A percentile compares a stretch with the other conserved stretches of the same genome.
Evolutionary conservation across 2,797 vertebrate species (phyloP).

Genomic region (Catharus ustulatus): DNA sequence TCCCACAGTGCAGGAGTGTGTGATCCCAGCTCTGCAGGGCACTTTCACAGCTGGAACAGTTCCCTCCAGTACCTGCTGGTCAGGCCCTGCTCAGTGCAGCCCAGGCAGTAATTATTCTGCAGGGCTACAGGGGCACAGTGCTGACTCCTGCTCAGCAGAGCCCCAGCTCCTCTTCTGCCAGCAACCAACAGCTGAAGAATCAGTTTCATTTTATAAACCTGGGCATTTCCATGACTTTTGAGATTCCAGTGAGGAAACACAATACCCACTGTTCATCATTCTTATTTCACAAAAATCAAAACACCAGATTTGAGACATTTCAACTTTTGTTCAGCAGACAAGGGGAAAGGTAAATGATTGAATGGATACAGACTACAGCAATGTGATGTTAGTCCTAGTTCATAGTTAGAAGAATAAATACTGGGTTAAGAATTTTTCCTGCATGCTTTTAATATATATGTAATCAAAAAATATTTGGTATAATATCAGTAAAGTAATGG

Average conservation of each 20-base stretch:
- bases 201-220: background rate
- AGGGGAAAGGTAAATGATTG: background rate
- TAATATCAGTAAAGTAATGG: background rate
- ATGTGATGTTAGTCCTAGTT: background rate
- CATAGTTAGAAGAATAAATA: background rate
- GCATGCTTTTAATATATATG: background rate
- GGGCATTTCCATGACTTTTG: background rate
- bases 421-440: background rate
- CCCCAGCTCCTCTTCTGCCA: background rate
- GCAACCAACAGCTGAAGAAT: background rate
- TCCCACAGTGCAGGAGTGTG: rapidly evolving
- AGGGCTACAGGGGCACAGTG: background rate
- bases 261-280: background rate
- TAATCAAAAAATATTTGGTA: background rate
- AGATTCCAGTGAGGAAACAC: background rate
- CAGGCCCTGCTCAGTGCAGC: background rate
- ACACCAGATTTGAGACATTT: background rate
- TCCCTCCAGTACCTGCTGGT: background rate
- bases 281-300: background rate
- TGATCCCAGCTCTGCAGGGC: background rate
- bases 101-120: rapidly evolving
- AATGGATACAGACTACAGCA: background rate
- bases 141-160: background rate
- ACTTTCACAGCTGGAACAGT: background rate
- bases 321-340: background rate